phyloP scores from a whole-genome alignment of 2,888 invertebrate species.

The Cerceris rybyensis region DNA sequence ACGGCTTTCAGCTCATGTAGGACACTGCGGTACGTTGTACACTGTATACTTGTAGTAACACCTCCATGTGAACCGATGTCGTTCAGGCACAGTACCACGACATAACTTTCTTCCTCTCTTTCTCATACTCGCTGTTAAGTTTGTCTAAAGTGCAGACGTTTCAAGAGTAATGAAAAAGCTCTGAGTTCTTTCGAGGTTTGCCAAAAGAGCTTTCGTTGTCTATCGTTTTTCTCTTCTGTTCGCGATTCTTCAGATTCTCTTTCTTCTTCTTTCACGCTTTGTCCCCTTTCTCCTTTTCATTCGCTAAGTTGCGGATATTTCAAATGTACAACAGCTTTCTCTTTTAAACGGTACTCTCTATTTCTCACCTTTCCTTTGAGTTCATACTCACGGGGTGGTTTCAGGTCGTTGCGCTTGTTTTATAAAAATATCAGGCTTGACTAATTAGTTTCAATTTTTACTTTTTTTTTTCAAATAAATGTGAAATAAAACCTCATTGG shows the following conservation, averaged over 20 bases:
- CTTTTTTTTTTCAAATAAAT: too few species aligned
- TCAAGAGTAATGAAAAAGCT: slow-evolving; percentile 24
- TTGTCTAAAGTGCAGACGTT: slow-evolving; percentile 11
- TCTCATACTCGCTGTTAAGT: slow-evolving; percentile 6
- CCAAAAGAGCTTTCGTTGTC: slow-evolving; percentile 11
- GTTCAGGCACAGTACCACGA: slow-evolving; percentile 4
- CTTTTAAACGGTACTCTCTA: neutral
- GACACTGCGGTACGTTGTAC: neutral
- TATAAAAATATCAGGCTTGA: neutral
- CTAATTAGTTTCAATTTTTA: neutral
- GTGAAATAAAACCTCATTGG: too few species aligned
- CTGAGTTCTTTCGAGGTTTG: slow-evolving; percentile 7
- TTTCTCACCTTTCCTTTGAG: neutral
- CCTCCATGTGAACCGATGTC: slow-evolving; percentile 9
- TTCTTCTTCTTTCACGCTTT: neutral
- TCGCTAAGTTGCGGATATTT: neutral
- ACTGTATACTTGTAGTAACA: slow-evolving; percentile 1
- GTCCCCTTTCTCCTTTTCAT: neutral
- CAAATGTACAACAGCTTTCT: neutral
- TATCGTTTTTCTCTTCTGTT: neutral
- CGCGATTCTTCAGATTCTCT: slow-evolving; percentile 1
- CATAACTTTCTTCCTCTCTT: slow-evolving; percentile 1
- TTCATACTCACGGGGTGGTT: too few species aligned
- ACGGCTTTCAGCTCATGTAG: neutral
- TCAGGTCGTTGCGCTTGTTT: neutral